Conservation (phyloP, 1,140 invertebrate species). For the Tetragonula clypearis region DNA sequence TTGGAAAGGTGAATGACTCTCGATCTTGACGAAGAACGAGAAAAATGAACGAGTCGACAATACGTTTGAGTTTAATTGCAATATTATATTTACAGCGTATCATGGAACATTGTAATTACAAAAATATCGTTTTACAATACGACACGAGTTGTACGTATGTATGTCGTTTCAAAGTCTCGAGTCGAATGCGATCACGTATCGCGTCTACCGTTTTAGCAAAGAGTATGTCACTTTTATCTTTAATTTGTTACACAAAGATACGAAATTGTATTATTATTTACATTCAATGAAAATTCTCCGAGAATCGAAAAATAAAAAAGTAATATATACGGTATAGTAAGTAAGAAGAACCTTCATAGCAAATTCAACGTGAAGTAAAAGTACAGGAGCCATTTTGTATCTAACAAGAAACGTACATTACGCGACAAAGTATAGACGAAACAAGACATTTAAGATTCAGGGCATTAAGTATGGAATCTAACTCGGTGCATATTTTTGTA, state of each 20-base stretch:
- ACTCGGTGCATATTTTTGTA: too few species aligned
- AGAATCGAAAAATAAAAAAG: background rate
- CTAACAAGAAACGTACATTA: too few species aligned
- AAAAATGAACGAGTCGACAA: background rate
- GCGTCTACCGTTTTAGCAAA: background rate
- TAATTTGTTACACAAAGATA: slow-evolving; percentile 45
- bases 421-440: too few species aligned
- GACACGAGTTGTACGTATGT: background rate
- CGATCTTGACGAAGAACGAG: too few species aligned
- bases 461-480: too few species aligned
- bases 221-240: background rate
- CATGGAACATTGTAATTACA: slow-evolving; percentile 64
- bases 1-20: too few species aligned
- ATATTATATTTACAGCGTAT: slow-evolving; percentile 66
- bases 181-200: background rate
- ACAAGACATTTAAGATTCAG: too few species aligned
- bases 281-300: background rate
- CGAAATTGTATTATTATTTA: background rate
- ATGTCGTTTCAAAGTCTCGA: background rate
- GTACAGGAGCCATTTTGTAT: too few species aligned
- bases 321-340: background rate
- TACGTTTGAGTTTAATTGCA: slow-evolving; percentile 63
- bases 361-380: too few species aligned
- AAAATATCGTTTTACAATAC: slow-evolving; percentile 48
- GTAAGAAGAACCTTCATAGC: too few species aligned